phyloP scores from a whole-genome alignment of 2,888 invertebrate species.

The Athalia rosae region DNA sequence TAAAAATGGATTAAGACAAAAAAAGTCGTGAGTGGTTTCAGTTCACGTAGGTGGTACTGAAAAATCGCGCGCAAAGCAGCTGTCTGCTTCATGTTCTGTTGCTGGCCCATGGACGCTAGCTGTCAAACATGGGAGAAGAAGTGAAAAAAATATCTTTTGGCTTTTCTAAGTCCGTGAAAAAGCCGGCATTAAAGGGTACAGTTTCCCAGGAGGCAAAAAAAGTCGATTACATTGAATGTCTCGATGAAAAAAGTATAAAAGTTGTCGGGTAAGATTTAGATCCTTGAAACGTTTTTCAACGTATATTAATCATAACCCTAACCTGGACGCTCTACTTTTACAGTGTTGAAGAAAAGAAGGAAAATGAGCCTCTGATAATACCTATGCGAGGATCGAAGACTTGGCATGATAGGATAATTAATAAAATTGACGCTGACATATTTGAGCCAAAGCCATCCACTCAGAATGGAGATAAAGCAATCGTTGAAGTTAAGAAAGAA shows the following conservation, averaged over 20 bases:
- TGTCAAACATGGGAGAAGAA: conserved; percentile 71
- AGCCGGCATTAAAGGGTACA: conserved; percentile 72
- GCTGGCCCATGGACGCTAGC: background rate
- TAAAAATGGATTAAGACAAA: too few species aligned
- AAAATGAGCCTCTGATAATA: conserved; percentile 79
- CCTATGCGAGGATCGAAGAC: conserved; percentile 75
- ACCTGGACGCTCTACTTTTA: conserved; percentile 55
- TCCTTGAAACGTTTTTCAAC: conserved; percentile 25
- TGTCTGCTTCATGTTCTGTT: background rate
- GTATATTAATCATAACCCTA: conserved; percentile 41
- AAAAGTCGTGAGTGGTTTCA: too few species aligned
- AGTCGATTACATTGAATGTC: conserved; percentile 84
- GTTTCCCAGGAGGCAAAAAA: conserved; percentile 74
- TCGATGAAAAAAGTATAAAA: conserved; percentile 86
- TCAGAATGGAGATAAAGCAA: conserved; percentile 41
- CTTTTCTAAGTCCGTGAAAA: conserved; percentile 82
- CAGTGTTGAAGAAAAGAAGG: conserved; percentile 76
- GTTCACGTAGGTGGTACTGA: too few species aligned
- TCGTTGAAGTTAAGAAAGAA: conserved; percentile 55
- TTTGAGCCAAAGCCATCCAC: conserved; percentile 67
- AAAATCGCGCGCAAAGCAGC: background rate
- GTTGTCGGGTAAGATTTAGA: conserved; percentile 79
- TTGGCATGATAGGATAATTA: conserved; percentile 71
- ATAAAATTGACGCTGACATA: conserved; percentile 74
- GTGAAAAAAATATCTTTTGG: conserved; percentile 88